Evolutionary conservation across 2,797 vertebrate species (phyloP).

Genomic region (Channa striata): DNA sequence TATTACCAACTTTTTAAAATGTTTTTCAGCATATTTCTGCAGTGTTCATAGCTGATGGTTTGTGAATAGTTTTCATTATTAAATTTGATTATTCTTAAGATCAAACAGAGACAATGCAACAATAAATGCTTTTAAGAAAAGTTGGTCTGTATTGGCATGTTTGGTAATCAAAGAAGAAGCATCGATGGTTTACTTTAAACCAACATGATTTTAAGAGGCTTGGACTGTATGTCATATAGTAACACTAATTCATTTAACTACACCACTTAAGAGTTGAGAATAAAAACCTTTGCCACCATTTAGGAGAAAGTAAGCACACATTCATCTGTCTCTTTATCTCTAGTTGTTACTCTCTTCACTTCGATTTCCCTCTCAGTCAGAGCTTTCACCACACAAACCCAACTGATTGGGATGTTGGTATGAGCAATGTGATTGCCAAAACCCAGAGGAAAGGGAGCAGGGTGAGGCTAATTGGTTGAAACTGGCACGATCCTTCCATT

Average conservation of each 20-base stretch:
- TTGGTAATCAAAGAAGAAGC: too few species aligned
- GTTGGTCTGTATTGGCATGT: too few species aligned
- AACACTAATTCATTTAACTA: too few species aligned
- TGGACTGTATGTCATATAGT: too few species aligned
- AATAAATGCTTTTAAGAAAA: not conserved
- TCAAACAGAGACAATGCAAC: not conserved
- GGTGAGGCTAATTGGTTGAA: conserved; percentile 45
- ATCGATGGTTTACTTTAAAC: too few species aligned
- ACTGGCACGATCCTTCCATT: conserved; percentile 51
- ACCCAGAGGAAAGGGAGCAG: not conserved
- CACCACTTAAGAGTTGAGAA: not conserved
- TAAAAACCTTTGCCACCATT: not conserved
- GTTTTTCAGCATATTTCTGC: conserved; percentile 38
- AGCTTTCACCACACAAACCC: not conserved
- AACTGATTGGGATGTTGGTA: not conserved
- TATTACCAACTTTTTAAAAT: too few species aligned
- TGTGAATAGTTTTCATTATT: not conserved
- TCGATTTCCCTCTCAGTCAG: not conserved
- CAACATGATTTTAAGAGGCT: too few species aligned
- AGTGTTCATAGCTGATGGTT: not conserved
- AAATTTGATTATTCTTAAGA: not conserved
- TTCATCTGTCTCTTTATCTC: not conserved
- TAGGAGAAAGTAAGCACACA: not conserved
- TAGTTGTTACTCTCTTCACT: too few species aligned
- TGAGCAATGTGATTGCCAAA: conserved; percentile 4